Conservation (phyloP, 2,888 invertebrate genomes). For the Pandemis heparana region DNA sequence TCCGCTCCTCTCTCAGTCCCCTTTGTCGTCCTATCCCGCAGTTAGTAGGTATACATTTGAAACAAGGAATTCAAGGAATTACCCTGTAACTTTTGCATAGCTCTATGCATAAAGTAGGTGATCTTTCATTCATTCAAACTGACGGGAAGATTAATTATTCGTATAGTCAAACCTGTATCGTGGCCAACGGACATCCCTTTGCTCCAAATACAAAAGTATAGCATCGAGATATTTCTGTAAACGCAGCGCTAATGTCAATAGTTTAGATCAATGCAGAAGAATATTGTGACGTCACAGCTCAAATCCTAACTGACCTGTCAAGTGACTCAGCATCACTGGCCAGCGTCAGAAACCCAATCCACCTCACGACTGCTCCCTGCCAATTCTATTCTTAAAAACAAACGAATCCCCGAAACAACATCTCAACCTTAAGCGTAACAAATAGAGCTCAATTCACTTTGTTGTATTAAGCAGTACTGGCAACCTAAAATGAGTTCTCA, state of each 20-base stretch:
- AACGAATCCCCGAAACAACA: constrained; percentile 43
- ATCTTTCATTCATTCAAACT: too few species aligned
- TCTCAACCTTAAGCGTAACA: constrained; percentile 39
- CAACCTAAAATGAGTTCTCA: constrained; percentile 17
- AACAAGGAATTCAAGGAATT: too few species aligned
- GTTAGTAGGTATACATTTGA: too few species aligned
- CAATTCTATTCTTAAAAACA: constrained; percentile 76
- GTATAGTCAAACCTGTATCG: too few species aligned
- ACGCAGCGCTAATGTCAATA: not conserved
- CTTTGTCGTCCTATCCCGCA: too few species aligned
- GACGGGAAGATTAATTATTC: too few species aligned
- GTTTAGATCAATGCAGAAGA: not conserved
- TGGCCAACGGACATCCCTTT: too few species aligned
- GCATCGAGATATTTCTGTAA: not conserved
- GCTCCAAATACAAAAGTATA: too few species aligned
- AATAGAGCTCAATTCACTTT: constrained; percentile 4
- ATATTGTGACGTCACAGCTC: constrained; percentile 30
- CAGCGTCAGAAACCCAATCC: constrained; percentile 67
- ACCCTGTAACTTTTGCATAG: too few species aligned
- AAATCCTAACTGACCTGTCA: constrained; percentile 61
- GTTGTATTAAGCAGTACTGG: too few species aligned
- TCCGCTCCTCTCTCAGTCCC: too few species aligned
- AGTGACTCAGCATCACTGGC: constrained; percentile 63
- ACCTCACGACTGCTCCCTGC: constrained; percentile 62
- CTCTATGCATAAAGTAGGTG: too few species aligned